Evolutionary conservation across 2,797 vertebrate genomes (phyloP).

Genomic region (Pogoniulus pusillus): DNA sequence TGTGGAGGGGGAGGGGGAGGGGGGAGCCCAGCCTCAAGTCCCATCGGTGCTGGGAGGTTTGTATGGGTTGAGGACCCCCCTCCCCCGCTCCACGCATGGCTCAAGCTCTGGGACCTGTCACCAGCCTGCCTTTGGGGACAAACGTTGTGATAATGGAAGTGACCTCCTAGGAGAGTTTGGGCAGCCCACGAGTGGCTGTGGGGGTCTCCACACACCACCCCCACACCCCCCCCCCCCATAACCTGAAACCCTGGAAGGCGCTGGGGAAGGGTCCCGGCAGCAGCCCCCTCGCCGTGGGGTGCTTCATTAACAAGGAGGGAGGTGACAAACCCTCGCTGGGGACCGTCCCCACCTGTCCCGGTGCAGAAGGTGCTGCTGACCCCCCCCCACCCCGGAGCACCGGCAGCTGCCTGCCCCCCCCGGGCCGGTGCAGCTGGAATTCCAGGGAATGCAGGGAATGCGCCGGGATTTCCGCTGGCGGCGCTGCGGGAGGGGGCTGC

Average conservation of each 20-base stretch:
- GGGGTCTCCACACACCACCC: background rate
- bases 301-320: background rate
- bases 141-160: no score
- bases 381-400: rapidly evolving
- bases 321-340: rapidly evolving
- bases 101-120: background rate
- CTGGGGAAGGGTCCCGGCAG: rapidly evolving
- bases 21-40: no score
- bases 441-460: background rate
- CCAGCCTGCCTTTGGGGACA: background rate
- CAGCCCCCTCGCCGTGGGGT: rapidly evolving
- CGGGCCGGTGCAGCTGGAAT: rapidly evolving
- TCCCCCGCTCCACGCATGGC: no score
- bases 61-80: rapidly evolving
- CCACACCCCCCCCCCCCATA: background rate
- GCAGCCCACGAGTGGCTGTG: rapidly evolving
- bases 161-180: no score
- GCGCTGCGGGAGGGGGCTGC: background rate
- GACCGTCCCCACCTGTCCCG: background rate
- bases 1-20: background rate
- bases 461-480: background rate
- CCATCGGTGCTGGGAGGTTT: no score
- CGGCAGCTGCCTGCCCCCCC: background rate
- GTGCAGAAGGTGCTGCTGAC: background rate
- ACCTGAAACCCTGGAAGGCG: rapidly evolving